Conservation (phyloP, 2,797 vertebrate species). For the Neomorphus geoffroyi region DNA sequence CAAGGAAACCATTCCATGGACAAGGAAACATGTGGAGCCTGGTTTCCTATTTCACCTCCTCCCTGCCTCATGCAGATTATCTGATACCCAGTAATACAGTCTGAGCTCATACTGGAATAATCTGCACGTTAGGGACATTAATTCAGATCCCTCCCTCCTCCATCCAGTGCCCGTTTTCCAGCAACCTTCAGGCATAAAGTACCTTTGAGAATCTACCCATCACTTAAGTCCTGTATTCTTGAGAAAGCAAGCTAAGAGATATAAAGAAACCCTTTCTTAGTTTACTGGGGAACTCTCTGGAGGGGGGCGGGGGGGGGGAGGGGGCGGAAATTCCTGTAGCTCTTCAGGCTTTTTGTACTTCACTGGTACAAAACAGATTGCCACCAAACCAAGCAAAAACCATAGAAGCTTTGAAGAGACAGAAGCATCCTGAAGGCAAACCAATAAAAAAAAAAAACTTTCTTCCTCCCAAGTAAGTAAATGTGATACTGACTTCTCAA, state of each 20-base stretch:
- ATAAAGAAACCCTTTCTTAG: neutral
- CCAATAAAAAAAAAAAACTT: neutral
- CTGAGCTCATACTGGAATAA: conserved; percentile 46
- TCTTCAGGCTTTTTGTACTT: neutral
- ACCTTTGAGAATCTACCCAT: neutral
- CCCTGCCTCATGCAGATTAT: conserved; percentile 22
- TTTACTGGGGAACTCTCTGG: neutral
- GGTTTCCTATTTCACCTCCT: conserved; percentile 56
- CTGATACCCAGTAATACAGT: conserved; percentile 22
- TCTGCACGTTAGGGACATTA: neutral
- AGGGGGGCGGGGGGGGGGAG: too few species aligned
- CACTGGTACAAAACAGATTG: neutral
- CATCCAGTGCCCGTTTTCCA: neutral
- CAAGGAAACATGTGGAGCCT: conserved; percentile 1
- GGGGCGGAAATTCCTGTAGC: too few species aligned
- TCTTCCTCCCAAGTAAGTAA: neutral
- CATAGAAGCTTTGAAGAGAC: neutral
- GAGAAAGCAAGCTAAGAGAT: neutral
- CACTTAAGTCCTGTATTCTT: neutral
- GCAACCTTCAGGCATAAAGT: neutral
- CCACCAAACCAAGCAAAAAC: neutral
- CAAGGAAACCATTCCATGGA: neutral
- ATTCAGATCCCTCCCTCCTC: neutral
- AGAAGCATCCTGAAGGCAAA: neutral
- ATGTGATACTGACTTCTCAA: neutral